Evolutionary conservation across 2,113 vertebrate genomes (phyloP).

Genomic region (Hiodon tergisus): DNA sequence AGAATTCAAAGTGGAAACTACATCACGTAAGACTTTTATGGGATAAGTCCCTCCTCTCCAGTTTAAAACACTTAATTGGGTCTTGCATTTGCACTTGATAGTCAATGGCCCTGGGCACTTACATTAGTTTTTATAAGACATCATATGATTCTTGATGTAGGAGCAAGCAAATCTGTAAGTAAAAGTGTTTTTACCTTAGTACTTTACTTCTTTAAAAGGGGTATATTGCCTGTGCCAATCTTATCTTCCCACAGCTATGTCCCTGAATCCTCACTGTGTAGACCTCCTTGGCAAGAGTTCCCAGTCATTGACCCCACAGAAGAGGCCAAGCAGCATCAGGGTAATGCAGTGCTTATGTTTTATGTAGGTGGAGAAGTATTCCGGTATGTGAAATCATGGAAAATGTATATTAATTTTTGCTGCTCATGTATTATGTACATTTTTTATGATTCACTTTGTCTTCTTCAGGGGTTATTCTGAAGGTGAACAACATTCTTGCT

Average conservation of each 20-base stretch:
- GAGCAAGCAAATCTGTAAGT: too few relatives aligned
- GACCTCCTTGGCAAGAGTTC: conserved; percentile 70
- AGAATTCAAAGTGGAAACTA: too few relatives aligned
- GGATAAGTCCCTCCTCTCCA: too few relatives aligned
- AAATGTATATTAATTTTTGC: too few relatives aligned
- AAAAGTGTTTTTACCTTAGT: background rate
- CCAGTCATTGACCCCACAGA: conserved; percentile 57
- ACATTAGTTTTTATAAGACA: too few relatives aligned
- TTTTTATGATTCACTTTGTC: background rate
- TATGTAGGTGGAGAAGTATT: background rate
- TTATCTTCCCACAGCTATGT: conserved; percentile 46
- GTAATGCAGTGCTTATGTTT: conserved; percentile 37
- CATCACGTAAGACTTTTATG: too few relatives aligned
- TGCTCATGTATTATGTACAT: background rate
- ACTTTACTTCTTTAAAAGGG: background rate
- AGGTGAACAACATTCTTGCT: conserved; percentile 66
- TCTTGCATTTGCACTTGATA: too few relatives aligned
- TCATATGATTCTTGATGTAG: too few relatives aligned
- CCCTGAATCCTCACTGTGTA: conserved; percentile 69
- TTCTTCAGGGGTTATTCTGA: conserved; percentile 62
- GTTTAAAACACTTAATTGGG: too few relatives aligned
- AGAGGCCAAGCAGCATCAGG: conserved; percentile 60
- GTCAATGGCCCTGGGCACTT: too few relatives aligned
- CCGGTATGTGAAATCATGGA: too few relatives aligned
- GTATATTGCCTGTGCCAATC: too few relatives aligned